A percentile compares a stretch with the other conserved stretches of the same genome.
Conservation (phyloP, 2,797 vertebrate species). For the Acanthiza pusilla region DNA sequence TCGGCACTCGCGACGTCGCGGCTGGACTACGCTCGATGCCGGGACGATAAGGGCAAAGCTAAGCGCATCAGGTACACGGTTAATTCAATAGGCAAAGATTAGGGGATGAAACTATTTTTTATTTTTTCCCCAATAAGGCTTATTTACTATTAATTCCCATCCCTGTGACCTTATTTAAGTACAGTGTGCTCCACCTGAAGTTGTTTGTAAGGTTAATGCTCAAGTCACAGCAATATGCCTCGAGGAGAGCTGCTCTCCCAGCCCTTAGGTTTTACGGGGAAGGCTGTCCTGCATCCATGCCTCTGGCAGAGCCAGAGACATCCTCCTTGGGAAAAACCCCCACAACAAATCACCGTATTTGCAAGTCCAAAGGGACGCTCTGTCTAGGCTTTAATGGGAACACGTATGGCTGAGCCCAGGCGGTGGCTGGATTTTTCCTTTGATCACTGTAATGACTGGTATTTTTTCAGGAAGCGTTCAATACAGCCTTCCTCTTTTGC, state of each 20-base stretch:
- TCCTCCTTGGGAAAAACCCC: neutral
- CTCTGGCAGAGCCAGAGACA: neutral
- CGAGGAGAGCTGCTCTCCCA: neutral
- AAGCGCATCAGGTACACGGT: neutral
- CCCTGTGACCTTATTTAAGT: neutral
- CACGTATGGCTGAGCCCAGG: neutral
- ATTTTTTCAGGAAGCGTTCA: neutral
- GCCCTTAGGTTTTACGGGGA: neutral
- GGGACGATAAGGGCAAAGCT: neutral
- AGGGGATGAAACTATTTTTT: neutral
- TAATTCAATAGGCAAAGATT: neutral
- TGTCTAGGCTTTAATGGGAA: neutral
- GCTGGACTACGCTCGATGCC: accelerated
- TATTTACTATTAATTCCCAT: neutral
- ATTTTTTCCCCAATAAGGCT: neutral
- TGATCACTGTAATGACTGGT: neutral
- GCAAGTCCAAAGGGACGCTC: neutral
- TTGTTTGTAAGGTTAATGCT: neutral
- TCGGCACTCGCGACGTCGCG: accelerated
- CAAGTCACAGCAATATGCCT: accelerated
- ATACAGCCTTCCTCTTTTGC: neutral
- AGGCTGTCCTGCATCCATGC: accelerated
- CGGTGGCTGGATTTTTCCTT: neutral
- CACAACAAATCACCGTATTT: neutral
- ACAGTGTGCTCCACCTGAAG: neutral